A percentile compares a stretch with the other conserved stretches of the same genome.
Conservation (phyloP, 2,113 vertebrate species). For the Origma solitaria region DNA sequence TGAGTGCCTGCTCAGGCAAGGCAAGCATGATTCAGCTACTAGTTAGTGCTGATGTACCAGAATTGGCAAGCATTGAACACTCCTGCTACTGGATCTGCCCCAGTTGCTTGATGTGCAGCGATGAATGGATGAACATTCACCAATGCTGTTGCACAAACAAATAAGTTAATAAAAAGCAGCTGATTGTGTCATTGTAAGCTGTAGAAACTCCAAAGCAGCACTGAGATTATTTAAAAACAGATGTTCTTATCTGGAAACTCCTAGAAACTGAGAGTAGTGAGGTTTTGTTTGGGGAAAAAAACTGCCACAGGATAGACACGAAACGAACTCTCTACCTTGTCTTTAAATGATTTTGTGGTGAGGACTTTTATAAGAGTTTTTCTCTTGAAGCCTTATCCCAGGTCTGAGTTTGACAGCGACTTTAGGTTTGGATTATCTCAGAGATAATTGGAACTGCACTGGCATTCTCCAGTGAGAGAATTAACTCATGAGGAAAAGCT, state of each 20-base stretch:
- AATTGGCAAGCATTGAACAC: background rate
- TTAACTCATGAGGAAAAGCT: background rate
- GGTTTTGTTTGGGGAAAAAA: rapidly evolving
- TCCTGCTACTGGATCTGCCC: conserved; percentile 37
- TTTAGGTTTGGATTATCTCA: background rate
- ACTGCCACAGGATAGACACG: background rate
- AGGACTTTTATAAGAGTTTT: background rate
- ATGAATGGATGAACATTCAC: conserved; percentile 40
- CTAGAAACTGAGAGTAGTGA: background rate
- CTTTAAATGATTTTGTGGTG: background rate
- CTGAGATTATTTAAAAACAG: conserved; percentile 38
- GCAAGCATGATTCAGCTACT: conserved; percentile 18
- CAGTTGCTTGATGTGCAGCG: background rate
- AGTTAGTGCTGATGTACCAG: background rate
- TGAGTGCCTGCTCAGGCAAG: background rate
- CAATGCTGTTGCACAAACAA: conserved; percentile 41
- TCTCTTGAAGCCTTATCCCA: background rate
- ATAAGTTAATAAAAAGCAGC: conserved; percentile 51
- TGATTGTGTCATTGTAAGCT: conserved; percentile 13
- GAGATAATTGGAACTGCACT: background rate
- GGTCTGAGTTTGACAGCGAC: background rate
- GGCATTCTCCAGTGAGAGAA: background rate
- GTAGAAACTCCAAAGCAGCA: background rate
- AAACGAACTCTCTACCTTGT: background rate
- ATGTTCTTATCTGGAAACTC: conserved; percentile 36